Conservation (phyloP, 2,113 vertebrate genomes). For the Sapajus apella region DNA sequence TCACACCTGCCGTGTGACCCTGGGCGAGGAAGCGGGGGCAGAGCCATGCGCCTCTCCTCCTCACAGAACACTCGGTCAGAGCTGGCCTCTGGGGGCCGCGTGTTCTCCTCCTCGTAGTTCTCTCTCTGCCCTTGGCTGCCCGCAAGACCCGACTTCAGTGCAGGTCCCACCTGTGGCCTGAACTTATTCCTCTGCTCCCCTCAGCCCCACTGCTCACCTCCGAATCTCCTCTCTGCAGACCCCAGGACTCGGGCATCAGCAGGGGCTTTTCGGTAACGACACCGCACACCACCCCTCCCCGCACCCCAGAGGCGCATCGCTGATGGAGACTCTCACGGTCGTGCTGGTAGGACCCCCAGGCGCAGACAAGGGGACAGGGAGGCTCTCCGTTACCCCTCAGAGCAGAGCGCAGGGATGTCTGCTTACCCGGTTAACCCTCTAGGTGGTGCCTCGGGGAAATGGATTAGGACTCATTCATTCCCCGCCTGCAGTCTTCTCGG, state of each 20-base stretch:
- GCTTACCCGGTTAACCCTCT: not conserved
- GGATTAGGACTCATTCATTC: not conserved
- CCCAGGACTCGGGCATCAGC: not conserved
- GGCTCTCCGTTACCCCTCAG: not conserved
- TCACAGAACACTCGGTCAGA: not conserved
- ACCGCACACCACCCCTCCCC: not conserved
- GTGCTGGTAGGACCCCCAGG: not conserved
- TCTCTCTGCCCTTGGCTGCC: not conserved
- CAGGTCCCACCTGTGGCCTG: not conserved
- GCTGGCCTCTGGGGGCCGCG: fast-evolving
- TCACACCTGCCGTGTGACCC: not conserved
- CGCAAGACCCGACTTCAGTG: not conserved
- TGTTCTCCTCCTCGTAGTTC: fast-evolving
- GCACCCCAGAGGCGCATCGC: not conserved
- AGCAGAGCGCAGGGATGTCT: not conserved
- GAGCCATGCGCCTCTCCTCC: not conserved
- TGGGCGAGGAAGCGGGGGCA: not conserved
- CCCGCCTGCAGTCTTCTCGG: not conserved
- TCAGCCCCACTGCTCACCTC: not conserved
- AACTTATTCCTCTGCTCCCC: not conserved
- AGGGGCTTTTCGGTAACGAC: not conserved
- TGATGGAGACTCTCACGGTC: fast-evolving
- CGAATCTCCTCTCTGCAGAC: fast-evolving
- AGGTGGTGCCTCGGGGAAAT: not conserved
- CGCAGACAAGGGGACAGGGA: not conserved